Evolutionary conservation across 1,140 invertebrate species (phyloP).

Genomic region (Neelides sp.): DNA sequence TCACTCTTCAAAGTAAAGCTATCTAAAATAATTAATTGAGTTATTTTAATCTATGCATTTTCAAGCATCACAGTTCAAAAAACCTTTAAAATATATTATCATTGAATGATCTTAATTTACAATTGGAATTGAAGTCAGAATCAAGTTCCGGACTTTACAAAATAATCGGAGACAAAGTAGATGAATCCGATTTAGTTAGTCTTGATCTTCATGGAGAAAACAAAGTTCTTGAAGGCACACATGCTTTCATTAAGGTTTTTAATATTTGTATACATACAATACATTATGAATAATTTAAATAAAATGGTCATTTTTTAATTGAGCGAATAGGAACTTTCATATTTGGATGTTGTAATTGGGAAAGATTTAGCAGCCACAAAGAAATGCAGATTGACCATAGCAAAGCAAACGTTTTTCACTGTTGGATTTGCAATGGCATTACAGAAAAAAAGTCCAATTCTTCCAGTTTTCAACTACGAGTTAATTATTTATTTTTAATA

Average conservation of each 20-base stretch:
- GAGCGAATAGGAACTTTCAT: conserved; percentile 33
- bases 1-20: conserved; percentile 30
- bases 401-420: conserved; percentile 33
- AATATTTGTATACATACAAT: background rate
- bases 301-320: background rate
- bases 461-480: conserved; percentile 32
- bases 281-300: background rate
- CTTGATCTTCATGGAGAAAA: conserved; percentile 25
- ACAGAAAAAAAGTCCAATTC: conserved; percentile 24
- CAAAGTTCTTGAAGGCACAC: conserved; percentile 28
- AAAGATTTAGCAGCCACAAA: conserved; percentile 29
- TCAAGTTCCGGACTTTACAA: conserved; percentile 26
- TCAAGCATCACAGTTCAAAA: background rate
- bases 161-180: conserved; percentile 15
- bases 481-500: conserved; percentile 13
- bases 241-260: conserved; percentile 32
- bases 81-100: background rate
- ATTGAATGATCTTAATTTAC: conserved; percentile 1
- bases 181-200: conserved; percentile 15
- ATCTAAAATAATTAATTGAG: background rate
- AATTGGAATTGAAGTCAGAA: conserved; percentile 13
- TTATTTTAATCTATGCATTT: background rate
- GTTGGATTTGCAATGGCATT: conserved; percentile 32
- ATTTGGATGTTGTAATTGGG: conserved; percentile 32
- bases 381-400: conserved; percentile 31